phyloP scores from a whole-genome alignment of 1,140 invertebrate genomes.

The Nautilus pompilius region DNA sequence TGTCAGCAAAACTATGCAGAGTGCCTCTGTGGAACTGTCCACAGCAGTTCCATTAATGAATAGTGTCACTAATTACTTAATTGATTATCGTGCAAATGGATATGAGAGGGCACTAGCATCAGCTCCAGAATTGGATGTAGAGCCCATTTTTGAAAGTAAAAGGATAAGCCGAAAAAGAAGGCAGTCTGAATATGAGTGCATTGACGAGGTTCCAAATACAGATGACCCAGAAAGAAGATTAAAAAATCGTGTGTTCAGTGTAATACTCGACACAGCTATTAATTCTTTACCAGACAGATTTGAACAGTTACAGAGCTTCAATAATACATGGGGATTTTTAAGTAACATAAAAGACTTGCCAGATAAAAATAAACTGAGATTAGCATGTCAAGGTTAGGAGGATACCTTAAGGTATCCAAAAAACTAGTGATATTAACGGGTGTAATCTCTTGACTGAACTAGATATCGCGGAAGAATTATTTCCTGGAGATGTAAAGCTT shows the following conservation, averaged over 20 bases:
- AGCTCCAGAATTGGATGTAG: neutral
- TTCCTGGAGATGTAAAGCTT: neutral
- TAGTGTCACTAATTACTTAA: neutral
- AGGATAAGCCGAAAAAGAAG: neutral
- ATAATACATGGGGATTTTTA: neutral
- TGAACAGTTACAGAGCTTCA: neutral
- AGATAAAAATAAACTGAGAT: neutral
- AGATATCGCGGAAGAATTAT: neutral
- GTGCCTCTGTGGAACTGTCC: no score
- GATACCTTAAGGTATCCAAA: neutral
- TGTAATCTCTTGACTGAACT: neutral
- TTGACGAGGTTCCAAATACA: neutral
- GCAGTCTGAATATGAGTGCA: neutral
- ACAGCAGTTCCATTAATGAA: no score
- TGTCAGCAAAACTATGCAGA: neutral
- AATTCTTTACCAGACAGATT: neutral
- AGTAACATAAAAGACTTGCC: neutral
- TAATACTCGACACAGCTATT: neutral
- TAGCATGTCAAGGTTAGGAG: neutral
- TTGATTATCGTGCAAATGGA: neutral
- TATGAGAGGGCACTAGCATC: neutral
- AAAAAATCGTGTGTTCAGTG: neutral
- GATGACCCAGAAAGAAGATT: neutral
- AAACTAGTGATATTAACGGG: neutral
- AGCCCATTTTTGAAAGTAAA: neutral